A percentile compares a stretch with the other conserved stretches of the same genome.
These are phyloP conservation scores for Poecilobothrus nobilitatus DNA, from an alignment of 2,888 invertebrate species.

Conservation along the genomic window DNA sequence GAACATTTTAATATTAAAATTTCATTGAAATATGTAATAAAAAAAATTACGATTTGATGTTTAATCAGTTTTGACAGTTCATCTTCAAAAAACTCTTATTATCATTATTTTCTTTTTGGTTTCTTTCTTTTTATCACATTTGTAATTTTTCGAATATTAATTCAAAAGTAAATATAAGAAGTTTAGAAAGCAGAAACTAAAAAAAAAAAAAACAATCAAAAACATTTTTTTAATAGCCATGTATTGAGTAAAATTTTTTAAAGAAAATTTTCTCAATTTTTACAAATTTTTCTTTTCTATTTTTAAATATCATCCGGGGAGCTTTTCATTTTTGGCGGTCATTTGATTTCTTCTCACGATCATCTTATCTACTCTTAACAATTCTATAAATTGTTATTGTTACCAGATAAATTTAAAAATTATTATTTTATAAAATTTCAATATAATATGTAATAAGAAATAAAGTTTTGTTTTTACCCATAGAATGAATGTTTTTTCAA, in stretches of 20 bases:
- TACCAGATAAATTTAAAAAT: background rate
- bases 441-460: too few relatives aligned
- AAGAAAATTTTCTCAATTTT: background rate
- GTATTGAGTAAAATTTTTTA: background rate
- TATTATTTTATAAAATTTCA: too few relatives aligned
- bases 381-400: background rate
- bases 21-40: too few relatives aligned
- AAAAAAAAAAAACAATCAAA: background rate
- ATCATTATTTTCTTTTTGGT: too few relatives aligned
- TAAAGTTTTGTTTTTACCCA: too few relatives aligned
- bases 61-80: too few relatives aligned
- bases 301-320: background rate
- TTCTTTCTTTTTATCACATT: too few relatives aligned
- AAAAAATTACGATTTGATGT: too few relatives aligned
- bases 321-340: background rate
- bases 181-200: background rate
- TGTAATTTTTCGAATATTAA: background rate
- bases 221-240: too few relatives aligned
- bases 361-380: constrained; percentile 1
- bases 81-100: too few relatives aligned
- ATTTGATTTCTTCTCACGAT: background rate
- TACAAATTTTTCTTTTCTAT: background rate
- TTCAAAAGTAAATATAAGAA: background rate
- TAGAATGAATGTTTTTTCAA: too few relatives aligned
- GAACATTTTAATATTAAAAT: too few relatives aligned